Evolutionary conservation across 2,113 vertebrate species (phyloP).

Genomic region (Syngnathoides biaculeatus): DNA sequence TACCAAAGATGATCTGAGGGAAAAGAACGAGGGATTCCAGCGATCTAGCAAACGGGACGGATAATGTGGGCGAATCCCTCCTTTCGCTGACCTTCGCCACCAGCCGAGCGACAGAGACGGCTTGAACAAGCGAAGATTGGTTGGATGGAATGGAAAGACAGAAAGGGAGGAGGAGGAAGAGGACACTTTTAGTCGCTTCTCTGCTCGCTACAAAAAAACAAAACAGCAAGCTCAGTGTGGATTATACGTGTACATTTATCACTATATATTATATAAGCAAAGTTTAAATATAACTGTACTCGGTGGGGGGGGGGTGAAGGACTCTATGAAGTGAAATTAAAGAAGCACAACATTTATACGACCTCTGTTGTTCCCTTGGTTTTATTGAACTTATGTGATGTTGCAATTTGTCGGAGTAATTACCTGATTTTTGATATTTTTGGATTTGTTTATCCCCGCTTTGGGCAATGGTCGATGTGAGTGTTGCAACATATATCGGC

Average conservation of each 20-base stretch:
- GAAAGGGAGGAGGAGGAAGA: constrained; percentile 30
- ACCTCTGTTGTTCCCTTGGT: constrained; percentile 66
- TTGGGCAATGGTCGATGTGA: constrained; percentile 15
- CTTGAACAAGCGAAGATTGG: constrained; percentile 27
- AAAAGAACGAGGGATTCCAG: constrained; percentile 50
- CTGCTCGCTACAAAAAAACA: constrained; percentile 44
- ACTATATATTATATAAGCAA: constrained; percentile 72
- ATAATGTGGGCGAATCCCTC: constrained; percentile 11
- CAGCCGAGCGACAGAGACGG: constrained; percentile 29
- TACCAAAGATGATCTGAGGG: constrained; percentile 78
- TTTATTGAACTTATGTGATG: constrained; percentile 64
- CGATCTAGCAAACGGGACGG: constrained; percentile 32
- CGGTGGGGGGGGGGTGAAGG: constrained; percentile 57
- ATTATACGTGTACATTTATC: constrained; percentile 73
- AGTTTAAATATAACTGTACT: constrained; percentile 55
- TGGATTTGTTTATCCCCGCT: constrained; percentile 37
- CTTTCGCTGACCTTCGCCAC: constrained; percentile 28
- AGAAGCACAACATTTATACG: constrained; percentile 81
- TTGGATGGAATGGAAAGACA: constrained; percentile 39
- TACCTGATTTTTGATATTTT: constrained; percentile 63
- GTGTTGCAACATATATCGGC: constrained; percentile 8
- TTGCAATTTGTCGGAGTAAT: constrained; percentile 64
- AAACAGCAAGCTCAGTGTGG: constrained; percentile 58
- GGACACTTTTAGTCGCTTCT: constrained; percentile 42
- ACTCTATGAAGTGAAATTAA: constrained; percentile 69